phyloP scores from a whole-genome alignment of 2,797 vertebrate species.

The Phrynocephalus guinanensis region DNA sequence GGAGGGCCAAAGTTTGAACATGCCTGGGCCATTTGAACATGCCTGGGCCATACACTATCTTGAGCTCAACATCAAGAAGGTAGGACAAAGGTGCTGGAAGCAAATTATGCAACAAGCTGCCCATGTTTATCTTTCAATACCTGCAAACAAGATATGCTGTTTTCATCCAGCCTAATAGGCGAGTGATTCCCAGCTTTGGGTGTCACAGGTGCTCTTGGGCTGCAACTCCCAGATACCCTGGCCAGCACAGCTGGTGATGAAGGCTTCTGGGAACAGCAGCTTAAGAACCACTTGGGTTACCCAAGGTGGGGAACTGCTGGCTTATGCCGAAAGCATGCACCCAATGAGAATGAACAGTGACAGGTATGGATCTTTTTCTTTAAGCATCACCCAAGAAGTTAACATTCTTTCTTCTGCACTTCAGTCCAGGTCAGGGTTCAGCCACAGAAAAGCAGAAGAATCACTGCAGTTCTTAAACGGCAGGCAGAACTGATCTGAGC shows the following conservation, averaged over 20 bases:
- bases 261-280: too few relatives aligned
- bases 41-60: not conserved
- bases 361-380: not conserved
- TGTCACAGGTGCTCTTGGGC: too few relatives aligned
- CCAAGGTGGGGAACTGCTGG: too few relatives aligned
- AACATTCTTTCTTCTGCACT: not conserved
- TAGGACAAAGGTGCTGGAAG: not conserved
- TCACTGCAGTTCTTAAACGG: not conserved
- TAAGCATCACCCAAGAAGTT: not conserved
- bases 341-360: not conserved
- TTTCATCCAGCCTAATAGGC: too few relatives aligned
- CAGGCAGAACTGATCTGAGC: not conserved
- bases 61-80: not conserved
- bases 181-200: too few relatives aligned
- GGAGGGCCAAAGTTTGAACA: too few relatives aligned
- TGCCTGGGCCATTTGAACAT: too few relatives aligned
- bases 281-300: too few relatives aligned
- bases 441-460: too few relatives aligned
- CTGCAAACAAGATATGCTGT: not conserved
- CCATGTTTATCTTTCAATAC: not conserved
- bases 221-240: too few relatives aligned
- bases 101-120: not conserved
- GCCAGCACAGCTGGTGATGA: too few relatives aligned
- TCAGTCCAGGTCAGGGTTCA: too few relatives aligned
- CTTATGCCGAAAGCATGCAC: not conserved